These are phyloP conservation scores for Odontamblyopus rebecca DNA, from an alignment of 2,797 vertebrate species.

Conservation along the genomic window DNA sequence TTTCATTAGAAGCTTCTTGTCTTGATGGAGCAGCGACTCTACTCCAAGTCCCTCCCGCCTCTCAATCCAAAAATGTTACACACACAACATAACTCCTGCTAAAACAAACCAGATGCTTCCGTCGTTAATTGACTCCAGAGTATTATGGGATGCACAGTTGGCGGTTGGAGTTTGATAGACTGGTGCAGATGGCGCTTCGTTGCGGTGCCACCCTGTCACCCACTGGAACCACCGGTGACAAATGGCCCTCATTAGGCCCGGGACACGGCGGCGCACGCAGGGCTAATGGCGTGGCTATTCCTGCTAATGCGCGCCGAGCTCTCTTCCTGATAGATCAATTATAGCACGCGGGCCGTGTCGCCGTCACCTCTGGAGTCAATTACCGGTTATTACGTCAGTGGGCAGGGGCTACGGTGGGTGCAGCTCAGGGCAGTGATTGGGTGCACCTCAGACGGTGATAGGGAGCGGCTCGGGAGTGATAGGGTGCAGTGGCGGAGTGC, in stretches of 20 bases:
- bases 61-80: not conserved
- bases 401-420: slow-evolving; percentile 39
- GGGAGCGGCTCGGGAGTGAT: too few relatives aligned
- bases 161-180: slow-evolving; percentile 35
- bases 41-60: not conserved
- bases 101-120: not conserved
- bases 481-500: too few relatives aligned
- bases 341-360: slow-evolving; percentile 52
- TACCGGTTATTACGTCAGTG: slow-evolving; percentile 58
- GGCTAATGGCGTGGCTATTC: slow-evolving; percentile 75
- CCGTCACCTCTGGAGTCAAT: slow-evolving; percentile 70
- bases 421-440: slow-evolving; percentile 45
- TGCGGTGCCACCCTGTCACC: slow-evolving; percentile 59
- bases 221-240: slow-evolving; percentile 69
- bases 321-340: slow-evolving; percentile 75
- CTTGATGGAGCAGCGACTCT: not conserved
- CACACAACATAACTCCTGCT: not conserved
- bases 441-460: not conserved
- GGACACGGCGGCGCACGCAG: slow-evolving; percentile 70
- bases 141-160: slow-evolving; percentile 2
- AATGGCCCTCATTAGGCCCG: slow-evolving; percentile 77
- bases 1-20: not conserved
- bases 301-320: slow-evolving; percentile 72
- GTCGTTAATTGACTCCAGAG: not conserved
- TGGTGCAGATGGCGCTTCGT: slow-evolving; percentile 44